Evolutionary conservation across 1,140 invertebrate genomes (phyloP).

Genomic region (Limonius californicus): DNA sequence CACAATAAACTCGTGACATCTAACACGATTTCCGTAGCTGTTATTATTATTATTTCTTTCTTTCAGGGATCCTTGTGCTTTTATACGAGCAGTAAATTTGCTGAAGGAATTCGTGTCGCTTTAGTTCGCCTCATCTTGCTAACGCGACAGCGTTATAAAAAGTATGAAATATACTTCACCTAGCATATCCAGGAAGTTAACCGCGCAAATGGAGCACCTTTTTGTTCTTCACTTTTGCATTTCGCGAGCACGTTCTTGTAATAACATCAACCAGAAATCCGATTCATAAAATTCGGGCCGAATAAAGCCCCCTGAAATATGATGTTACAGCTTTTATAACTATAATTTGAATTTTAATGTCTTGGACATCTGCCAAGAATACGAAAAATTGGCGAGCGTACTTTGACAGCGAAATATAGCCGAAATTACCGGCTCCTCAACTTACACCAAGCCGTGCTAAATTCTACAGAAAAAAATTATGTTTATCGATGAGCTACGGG

Average conservation of each 20-base stretch:
- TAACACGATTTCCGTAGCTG: too few relatives aligned
- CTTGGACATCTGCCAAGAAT: constrained; percentile 7
- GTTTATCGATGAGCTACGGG: too few relatives aligned
- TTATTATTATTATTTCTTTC: too few relatives aligned
- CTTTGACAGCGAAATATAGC: background rate
- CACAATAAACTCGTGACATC: too few relatives aligned
- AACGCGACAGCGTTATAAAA: background rate
- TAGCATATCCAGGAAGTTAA: background rate
- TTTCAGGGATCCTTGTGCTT: too few relatives aligned
- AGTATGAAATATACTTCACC: background rate
- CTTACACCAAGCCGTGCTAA: background rate
- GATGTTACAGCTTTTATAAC: constrained; percentile 2
- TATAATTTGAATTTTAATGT: constrained; percentile 14
- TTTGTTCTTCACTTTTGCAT: background rate
- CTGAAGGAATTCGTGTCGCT: too few relatives aligned
- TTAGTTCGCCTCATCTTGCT: too few relatives aligned
- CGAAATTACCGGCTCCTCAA: background rate
- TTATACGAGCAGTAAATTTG: too few relatives aligned
- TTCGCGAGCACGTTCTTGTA: constrained; percentile 1
- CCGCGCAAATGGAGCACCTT: background rate
- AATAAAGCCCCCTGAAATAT: constrained; percentile 10
- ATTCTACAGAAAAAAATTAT: too few relatives aligned
- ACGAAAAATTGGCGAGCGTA: background rate
- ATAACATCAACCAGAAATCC: constrained; percentile 6
- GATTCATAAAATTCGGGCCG: constrained; percentile 8